Evolutionary conservation across 2,797 vertebrate genomes (phyloP).

Genomic region (Falco cherrug): DNA sequence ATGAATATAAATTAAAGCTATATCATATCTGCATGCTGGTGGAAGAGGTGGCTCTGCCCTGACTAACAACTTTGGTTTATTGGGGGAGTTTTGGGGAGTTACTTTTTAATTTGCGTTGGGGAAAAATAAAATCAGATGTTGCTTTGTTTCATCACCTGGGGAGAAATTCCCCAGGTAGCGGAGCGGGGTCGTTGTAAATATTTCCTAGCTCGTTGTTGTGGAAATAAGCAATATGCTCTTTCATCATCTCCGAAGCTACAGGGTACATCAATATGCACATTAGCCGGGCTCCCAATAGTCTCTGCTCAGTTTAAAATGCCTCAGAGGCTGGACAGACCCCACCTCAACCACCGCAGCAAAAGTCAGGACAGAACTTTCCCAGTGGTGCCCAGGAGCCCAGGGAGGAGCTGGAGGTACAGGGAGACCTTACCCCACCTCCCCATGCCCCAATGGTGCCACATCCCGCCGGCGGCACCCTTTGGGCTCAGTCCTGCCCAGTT

Average conservation of each 20-base stretch:
- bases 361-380: slow-evolving; percentile 31
- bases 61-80: background rate
- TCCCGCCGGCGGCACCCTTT: accelerated
- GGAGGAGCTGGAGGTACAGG: accelerated
- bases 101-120: background rate
- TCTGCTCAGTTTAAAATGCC: background rate
- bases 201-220: slow-evolving; percentile 42
- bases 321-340: background rate
- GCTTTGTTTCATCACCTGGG: background rate
- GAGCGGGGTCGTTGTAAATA: background rate
- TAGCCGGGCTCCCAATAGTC: background rate
- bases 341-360: background rate
- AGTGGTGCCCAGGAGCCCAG: background rate
- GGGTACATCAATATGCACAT: slow-evolving; percentile 28
- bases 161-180: slow-evolving; percentile 57
- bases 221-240: slow-evolving; percentile 56
- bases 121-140: background rate
- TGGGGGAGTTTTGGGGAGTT: background rate
- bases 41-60: background rate
- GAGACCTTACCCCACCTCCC: background rate
- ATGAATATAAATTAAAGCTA: slow-evolving; percentile 59
- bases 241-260: slow-evolving; percentile 31
- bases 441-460: accelerated
- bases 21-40: slow-evolving; percentile 4
- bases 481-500: background rate